These are phyloP conservation scores for Dioctria rufipes DNA, from an alignment of 2,888 invertebrate species.

Conservation along the genomic window DNA sequence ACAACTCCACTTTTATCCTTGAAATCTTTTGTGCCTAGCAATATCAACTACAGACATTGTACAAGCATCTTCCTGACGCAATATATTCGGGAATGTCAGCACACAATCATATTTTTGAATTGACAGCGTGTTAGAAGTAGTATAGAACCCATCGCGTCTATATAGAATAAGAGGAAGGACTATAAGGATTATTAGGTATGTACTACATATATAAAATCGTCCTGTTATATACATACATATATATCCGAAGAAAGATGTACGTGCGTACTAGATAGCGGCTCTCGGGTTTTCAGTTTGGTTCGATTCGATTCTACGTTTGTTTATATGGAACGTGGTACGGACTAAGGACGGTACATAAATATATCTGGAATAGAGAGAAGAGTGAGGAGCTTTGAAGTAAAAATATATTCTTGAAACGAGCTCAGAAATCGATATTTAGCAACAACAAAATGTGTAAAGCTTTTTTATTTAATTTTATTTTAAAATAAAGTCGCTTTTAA, in stretches of 20 bases:
- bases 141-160: constrained; percentile 6
- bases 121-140: constrained; percentile 34
- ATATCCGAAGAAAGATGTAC: neutral
- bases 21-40: constrained; percentile 50
- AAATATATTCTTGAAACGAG: constrained; percentile 47
- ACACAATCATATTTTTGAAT: constrained; percentile 45
- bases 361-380: too few species aligned
- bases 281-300: neutral
- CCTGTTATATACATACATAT: too few species aligned
- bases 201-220: too few species aligned
- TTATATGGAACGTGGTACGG: constrained; percentile 34
- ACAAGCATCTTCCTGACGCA: constrained; percentile 33
- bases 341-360: too few species aligned
- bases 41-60: constrained; percentile 47
- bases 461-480: too few species aligned
- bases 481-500: constrained; percentile 32
- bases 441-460: constrained; percentile 24
- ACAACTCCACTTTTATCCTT: constrained; percentile 32
- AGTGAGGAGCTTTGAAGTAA: constrained; percentile 45
- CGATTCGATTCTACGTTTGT: constrained; percentile 14
- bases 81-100: neutral
- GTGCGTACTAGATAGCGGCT: constrained; percentile 10
- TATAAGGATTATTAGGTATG: too few species aligned
- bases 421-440: constrained; percentile 56
- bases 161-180: too few species aligned